phyloP scores from a whole-genome alignment of 1,140 invertebrate genomes.

The Drusus annulatus region DNA sequence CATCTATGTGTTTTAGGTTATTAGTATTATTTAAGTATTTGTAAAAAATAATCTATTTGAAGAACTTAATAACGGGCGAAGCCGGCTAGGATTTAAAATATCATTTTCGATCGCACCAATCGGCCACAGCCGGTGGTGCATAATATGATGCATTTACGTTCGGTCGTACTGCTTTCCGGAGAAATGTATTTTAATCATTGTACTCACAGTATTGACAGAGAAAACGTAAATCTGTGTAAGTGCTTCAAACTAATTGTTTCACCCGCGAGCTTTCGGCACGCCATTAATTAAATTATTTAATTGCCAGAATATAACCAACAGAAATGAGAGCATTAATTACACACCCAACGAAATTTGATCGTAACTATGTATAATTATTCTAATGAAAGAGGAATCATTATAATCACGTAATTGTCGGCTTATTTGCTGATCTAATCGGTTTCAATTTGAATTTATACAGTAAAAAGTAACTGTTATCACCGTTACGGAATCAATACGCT shows the following conservation, averaged over 20 bases:
- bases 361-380: neutral
- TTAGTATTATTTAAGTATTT: too few relatives aligned
- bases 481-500: neutral
- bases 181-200: neutral
- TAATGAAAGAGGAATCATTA: neutral
- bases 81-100: too few relatives aligned
- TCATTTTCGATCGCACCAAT: too few relatives aligned
- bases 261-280: conserved; percentile 1
- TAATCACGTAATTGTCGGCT: neutral
- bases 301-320: neutral
- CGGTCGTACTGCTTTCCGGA: neutral
- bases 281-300: conserved; percentile 11
- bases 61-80: too few relatives aligned
- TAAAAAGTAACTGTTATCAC: neutral
- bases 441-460: neutral
- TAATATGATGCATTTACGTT: neutral
- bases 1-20: too few relatives aligned
- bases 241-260: neutral
- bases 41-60: too few relatives aligned
- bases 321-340: neutral
- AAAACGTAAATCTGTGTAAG: neutral
- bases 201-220: neutral
- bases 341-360: neutral
- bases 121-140: neutral
- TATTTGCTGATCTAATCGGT: neutral